Conservation (phyloP, 2,888 invertebrate species). For the Drosophila infuscata region DNA sequence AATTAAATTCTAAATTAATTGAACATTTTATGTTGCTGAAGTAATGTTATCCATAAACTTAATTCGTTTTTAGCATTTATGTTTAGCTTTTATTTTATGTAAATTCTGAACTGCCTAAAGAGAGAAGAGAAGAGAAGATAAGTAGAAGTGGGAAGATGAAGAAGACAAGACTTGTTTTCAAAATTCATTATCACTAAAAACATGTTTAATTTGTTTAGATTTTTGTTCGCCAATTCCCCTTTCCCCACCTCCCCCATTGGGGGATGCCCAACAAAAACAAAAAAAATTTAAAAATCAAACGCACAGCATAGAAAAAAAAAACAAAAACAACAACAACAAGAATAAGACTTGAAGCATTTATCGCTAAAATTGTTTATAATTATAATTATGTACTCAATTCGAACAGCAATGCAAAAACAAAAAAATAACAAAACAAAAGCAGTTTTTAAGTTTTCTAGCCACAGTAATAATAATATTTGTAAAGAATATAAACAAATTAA, state of each 20-base stretch:
- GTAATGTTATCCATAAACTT: conserved; percentile 27
- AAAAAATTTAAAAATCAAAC: conserved; percentile 29
- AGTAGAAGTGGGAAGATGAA: not conserved
- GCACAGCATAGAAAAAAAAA: conserved; percentile 37
- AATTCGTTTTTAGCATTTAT: conserved; percentile 25
- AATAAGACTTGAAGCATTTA: conserved; percentile 78
- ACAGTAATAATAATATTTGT: conserved; percentile 10
- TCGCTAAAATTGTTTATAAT: conserved; percentile 51
- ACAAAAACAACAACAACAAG: conserved; percentile 41
- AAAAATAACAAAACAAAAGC: not conserved
- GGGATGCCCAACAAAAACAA: too few species aligned
- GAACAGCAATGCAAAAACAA: conserved; percentile 51
- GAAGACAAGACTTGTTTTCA: conserved; percentile 53
- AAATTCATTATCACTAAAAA: conserved; percentile 8
- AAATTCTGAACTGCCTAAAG: conserved; percentile 42
- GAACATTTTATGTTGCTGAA: conserved; percentile 12
- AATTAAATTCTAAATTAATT: not conserved
- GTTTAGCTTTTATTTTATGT: conserved; percentile 25
- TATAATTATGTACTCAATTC: conserved; percentile 60
- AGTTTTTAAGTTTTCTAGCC: conserved; percentile 35
- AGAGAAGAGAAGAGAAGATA: conserved; percentile 2
- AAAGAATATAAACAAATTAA: conserved; percentile 39
- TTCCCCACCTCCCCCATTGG: not conserved
- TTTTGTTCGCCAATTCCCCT: conserved; percentile 5
- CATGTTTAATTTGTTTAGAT: conserved; percentile 16